Evolutionary conservation across 2,888 invertebrate species (phyloP), one percentile per base, ranked within the genome.

Genomic region (Ophraella communa): DNA sequence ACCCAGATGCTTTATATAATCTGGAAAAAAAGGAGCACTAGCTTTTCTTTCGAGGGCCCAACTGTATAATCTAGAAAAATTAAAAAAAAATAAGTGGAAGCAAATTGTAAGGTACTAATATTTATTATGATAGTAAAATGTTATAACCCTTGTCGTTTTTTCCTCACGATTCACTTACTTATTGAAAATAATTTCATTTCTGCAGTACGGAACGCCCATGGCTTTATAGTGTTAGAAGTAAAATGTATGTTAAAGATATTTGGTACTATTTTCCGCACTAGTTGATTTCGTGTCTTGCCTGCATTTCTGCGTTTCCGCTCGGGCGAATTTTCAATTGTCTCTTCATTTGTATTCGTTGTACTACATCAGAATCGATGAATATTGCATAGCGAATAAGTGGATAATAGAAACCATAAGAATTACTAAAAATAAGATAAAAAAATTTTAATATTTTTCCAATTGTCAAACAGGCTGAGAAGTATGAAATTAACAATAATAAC

Each of bases 261-360:
- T 60, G 59, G 59, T 60, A 60, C 59, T 52, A 60, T 60, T 60
- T 60, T 60, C 59, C 59, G 59, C 59, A 60, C 59, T 60, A 44
- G 52, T 60, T 60, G 44, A 45, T 60, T 60, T 49, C 59, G 59
- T 60, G 59, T 54, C 54, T 30, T 20, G 30, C 30, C 45, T 54
- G 53, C 45, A 47, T 62, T 62, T 60, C 59, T 60, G 56, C 51
- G 35, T 62, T 62, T 62, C 55, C 62, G 62, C 62, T 62, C 62
- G 56, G 62, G 62, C 62, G 62, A 52, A 62, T 56, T 62, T 62
- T 56, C 62, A 62, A 62, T 62, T 62, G 62, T 62, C 56, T 62
- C 62, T 62, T 62, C 62, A 56, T 62, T 62, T 62, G 55, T 60
- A 60, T 60, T 60, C 59, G 52, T 60, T 44, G 59, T 60, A 39